phyloP scores from a whole-genome alignment of 1,140 invertebrate genomes.

The Prorops nasuta region DNA sequence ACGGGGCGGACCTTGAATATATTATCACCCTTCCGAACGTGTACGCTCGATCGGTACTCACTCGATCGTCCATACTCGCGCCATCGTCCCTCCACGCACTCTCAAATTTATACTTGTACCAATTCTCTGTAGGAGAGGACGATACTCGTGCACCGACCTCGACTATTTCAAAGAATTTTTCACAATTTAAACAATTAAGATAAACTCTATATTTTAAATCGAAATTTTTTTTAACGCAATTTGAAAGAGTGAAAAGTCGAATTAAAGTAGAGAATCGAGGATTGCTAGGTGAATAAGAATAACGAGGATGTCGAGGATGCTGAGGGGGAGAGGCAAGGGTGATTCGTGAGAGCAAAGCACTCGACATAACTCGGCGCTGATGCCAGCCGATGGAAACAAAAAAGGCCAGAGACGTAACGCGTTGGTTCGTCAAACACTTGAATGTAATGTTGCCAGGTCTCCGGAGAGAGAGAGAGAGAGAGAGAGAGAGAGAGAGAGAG shows the following conservation, averaged over 20 bases:
- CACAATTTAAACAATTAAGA: too few species aligned
- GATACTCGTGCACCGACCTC: too few species aligned
- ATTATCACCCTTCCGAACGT: constrained; percentile 49
- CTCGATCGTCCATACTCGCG: constrained; percentile 18
- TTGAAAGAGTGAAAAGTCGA: too few species aligned
- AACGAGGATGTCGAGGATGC: too few species aligned
- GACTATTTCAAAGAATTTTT: too few species aligned
- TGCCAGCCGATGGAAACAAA: constrained; percentile 31
- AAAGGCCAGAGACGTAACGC: constrained; percentile 31
- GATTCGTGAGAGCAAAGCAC: constrained; percentile 39
- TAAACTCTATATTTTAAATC: too few species aligned
- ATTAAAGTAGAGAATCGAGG: too few species aligned
- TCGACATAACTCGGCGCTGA: constrained; percentile 47
- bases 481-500: constrained; percentile 4
- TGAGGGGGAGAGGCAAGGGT: constrained; percentile 22
- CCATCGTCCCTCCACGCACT: neutral
- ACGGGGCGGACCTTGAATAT: constrained; percentile 55
- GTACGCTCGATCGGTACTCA: constrained; percentile 21
- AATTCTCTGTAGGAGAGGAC: too few species aligned
- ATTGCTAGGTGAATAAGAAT: too few species aligned
- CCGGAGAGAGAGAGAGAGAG: constrained; percentile 7
- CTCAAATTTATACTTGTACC: too few species aligned
- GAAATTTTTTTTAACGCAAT: too few species aligned
- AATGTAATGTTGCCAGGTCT: constrained; percentile 40
- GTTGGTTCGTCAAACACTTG: constrained; percentile 44